Evolutionary conservation across 1,140 invertebrate genomes (phyloP), one percentile per base, ranked within the genome.

Genomic region (Papilio xuthus): DNA sequence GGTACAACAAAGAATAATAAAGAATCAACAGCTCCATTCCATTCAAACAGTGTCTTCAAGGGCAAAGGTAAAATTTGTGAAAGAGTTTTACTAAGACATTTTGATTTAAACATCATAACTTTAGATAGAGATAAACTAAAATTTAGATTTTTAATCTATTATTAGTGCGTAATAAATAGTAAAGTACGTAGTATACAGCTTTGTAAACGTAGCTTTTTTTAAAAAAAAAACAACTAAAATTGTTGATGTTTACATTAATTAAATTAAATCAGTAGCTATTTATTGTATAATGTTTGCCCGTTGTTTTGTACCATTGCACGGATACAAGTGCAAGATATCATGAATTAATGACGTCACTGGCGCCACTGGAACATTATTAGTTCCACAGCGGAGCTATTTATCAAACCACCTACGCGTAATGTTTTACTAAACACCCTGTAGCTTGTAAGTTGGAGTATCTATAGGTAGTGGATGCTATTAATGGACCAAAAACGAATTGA

Each of bases 321-420:
- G 18, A 53, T 53, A 53, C 50, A n/a, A 53, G 18, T 53, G 50
- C 50, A 53, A 53, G n/a, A n/a, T 53, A 53, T 53, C 50, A 4
- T 53, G 18, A n/a, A 53, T 53, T 53, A n/a, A 56, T 42, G 20
- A 60, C 37, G 70, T 78, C 26, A 70, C 78, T 70, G 81, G 83
- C 83, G 83, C 81, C 83, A 79, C 79, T 37, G 74, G 47, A 50
- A 53, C 69, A 75, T 56, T 73, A 83, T 80, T 83, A 44, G 18
- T 82, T 71, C 81, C 81, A 82, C 81, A 80, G 78, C 76, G 80
- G 77, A 75, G 69, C 78, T 80, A 80, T 84, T 83, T 81, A 82
- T 82, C 80, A 80, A 74, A 60, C 71, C 74, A 73, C 77, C 81
- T 53, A 53, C 50, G 50, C 50, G 18, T 53, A 53, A 53, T 53